Conservation (phyloP, 2,888 invertebrate genomes). For the Dicroscelio sp. region DNA sequence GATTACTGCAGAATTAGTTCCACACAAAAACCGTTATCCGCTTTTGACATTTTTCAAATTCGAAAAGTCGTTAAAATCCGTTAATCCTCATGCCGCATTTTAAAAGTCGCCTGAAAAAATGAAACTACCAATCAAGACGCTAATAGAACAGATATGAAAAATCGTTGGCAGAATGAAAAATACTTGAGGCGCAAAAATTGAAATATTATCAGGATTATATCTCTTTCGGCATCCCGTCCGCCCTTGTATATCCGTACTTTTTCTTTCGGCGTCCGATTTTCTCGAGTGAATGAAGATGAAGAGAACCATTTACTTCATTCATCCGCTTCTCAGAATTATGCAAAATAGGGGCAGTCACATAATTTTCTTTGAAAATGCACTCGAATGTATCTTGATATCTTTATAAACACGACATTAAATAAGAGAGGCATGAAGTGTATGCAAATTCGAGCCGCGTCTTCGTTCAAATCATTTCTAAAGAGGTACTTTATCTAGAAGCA, state of each 20-base stretch:
- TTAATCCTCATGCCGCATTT: too few species aligned
- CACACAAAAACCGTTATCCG: too few species aligned
- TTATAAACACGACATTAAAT: conserved; percentile 37
- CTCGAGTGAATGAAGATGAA: conserved; percentile 50
- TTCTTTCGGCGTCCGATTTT: conserved; percentile 43
- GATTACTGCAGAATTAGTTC: too few species aligned
- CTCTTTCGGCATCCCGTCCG: not conserved
- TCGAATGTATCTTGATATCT: conserved; percentile 32
- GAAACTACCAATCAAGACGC: too few species aligned
- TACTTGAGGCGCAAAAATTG: conserved; percentile 8
- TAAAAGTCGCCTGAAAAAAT: too few species aligned
- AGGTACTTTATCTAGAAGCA: not conserved
- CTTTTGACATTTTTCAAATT: too few species aligned
- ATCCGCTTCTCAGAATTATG: conserved; percentile 56
- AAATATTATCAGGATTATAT: conserved; percentile 34
- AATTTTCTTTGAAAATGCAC: conserved; percentile 52
- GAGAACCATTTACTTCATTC: conserved; percentile 51
- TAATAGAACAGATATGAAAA: too few species aligned
- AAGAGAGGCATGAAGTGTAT: not conserved
- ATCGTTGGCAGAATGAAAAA: not conserved
- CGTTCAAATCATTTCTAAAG: not conserved
- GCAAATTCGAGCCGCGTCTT: conserved; percentile 40
- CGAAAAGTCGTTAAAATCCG: too few species aligned
- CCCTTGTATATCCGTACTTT: conserved; percentile 14
- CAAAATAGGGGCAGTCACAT: conserved; percentile 45